These are phyloP conservation scores for Scrobipalpa atriplicella DNA, from an alignment of 2,888 invertebrate species.

Conservation along the genomic window DNA sequence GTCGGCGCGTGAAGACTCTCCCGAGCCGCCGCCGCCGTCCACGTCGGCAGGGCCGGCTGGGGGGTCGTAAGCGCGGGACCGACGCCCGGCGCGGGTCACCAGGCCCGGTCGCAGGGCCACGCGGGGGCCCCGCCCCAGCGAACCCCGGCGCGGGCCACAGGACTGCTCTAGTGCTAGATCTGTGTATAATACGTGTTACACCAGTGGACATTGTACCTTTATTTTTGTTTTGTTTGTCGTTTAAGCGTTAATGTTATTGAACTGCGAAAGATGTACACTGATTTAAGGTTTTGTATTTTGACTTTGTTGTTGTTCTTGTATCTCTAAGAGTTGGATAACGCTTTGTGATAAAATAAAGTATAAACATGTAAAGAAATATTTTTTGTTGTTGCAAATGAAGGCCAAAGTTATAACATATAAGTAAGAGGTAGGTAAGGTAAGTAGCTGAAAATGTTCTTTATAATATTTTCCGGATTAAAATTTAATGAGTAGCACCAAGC, in stretches of 20 bases:
- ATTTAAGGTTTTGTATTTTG: background rate
- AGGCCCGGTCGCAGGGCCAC: conserved; percentile 55
- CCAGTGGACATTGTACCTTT: conserved; percentile 18
- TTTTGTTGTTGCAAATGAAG: background rate
- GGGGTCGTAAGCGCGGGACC: conserved; percentile 44
- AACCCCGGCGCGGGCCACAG: conserved; percentile 37
- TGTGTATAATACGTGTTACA: conserved; percentile 40
- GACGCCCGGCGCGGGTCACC: conserved; percentile 41
- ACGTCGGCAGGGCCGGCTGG: conserved; percentile 46
- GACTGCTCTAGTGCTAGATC: conserved; percentile 49
- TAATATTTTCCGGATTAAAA: too few relatives aligned
- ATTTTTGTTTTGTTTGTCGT: background rate
- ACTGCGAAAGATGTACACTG: conserved; percentile 1
- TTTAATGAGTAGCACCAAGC: too few relatives aligned
- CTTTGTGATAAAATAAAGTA: background rate
- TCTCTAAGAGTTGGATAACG: background rate
- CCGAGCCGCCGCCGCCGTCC: conserved; percentile 62
- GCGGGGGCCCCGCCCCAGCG: conserved; percentile 40
- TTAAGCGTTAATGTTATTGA: conserved; percentile 21
- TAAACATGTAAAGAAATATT: background rate
- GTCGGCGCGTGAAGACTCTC: conserved; percentile 67
- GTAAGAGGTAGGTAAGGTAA: too few relatives aligned
- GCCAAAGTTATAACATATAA: too few relatives aligned
- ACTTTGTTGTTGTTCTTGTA: conserved; percentile 15
- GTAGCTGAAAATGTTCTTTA: too few relatives aligned